These are phyloP conservation scores for Pseudomyrmex gracilis DNA, from an alignment of 1,140 invertebrate species.

Conservation along the genomic window DNA sequence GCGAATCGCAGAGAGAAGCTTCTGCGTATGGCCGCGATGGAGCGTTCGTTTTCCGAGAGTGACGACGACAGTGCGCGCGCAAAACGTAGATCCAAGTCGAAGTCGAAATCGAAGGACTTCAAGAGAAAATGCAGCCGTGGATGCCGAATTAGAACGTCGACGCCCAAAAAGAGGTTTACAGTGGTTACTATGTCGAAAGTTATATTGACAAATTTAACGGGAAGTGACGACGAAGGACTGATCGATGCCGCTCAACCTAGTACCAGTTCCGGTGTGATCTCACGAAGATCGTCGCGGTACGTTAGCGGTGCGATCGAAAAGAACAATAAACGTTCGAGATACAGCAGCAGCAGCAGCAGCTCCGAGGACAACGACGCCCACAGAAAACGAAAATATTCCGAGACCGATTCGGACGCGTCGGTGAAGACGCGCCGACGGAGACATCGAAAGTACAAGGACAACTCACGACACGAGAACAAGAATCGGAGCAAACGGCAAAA, in stretches of 20 bases:
- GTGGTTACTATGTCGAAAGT: slow-evolving; percentile 70
- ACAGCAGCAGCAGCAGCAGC: slow-evolving; percentile 57
- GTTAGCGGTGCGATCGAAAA: slow-evolving; percentile 65
- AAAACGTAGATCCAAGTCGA: slow-evolving; percentile 77
- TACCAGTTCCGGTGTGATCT: slow-evolving; percentile 81
- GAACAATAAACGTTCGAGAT: slow-evolving; percentile 74
- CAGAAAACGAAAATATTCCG: slow-evolving; percentile 65
- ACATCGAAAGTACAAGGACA: slow-evolving; percentile 72
- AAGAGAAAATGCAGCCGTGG: slow-evolving; percentile 76
- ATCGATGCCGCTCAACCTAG: slow-evolving; percentile 82
- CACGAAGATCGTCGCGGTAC: slow-evolving; percentile 76
- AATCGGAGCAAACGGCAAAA: slow-evolving; percentile 70
- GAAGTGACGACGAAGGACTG: slow-evolving; percentile 71
- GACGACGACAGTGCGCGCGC: slow-evolving; percentile 60
- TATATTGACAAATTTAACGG: slow-evolving; percentile 72
- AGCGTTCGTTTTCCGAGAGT: slow-evolving; percentile 63
- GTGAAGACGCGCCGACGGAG: slow-evolving; percentile 65
- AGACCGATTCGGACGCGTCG: slow-evolving; percentile 74
- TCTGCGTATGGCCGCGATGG: slow-evolving; percentile 80
- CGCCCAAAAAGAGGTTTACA: slow-evolving; percentile 26
- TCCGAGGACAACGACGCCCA: slow-evolving; percentile 56
- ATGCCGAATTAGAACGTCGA: too few species aligned
- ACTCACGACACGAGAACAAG: slow-evolving; percentile 46
- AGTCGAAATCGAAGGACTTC: slow-evolving; percentile 74
- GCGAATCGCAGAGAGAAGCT: slow-evolving; percentile 81